A percentile compares a stretch with the other conserved stretches of the same genome.
Conservation (phyloP, 2,797 vertebrate species). For the Vipera latastei region DNA sequence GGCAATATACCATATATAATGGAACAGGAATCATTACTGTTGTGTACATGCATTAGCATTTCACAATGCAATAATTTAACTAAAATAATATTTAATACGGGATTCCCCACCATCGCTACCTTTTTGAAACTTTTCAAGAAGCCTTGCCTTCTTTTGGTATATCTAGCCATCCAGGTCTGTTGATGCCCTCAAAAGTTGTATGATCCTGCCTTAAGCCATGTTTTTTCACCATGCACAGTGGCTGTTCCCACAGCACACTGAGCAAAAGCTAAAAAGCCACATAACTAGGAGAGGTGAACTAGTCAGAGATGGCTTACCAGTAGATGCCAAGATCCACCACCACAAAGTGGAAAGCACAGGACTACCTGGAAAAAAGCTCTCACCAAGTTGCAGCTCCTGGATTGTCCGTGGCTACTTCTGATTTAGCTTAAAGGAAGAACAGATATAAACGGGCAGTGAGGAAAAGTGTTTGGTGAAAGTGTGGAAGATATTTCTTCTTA, state of each 20-base stretch:
- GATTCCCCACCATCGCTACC: not conserved
- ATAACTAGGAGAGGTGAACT: not conserved
- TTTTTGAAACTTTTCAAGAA: not conserved
- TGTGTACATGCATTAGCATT: not conserved
- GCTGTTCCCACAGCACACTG: not conserved
- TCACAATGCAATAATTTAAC: not conserved
- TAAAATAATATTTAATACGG: not conserved
- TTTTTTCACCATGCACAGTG: not conserved
- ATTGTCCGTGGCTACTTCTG: not conserved
- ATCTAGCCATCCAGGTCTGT: not conserved
- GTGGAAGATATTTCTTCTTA: too few relatives aligned
- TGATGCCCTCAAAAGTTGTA: not conserved
- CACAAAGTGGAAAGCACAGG: not conserved
- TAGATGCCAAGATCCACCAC: not conserved
- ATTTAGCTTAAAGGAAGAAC: not conserved
- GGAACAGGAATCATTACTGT: not conserved
- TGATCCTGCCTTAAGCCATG: not conserved
- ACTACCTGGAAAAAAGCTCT: not conserved
- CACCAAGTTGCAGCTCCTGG: too few relatives aligned
- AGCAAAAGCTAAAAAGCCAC: not conserved
- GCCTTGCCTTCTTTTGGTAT: not conserved
- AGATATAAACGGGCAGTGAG: not conserved
- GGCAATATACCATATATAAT: not conserved
- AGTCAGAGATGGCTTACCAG: not conserved
- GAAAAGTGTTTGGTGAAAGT: not conserved